These are phyloP conservation scores for Germaria angustata DNA, from an alignment of 2,888 invertebrate species.

Conservation along the genomic window DNA sequence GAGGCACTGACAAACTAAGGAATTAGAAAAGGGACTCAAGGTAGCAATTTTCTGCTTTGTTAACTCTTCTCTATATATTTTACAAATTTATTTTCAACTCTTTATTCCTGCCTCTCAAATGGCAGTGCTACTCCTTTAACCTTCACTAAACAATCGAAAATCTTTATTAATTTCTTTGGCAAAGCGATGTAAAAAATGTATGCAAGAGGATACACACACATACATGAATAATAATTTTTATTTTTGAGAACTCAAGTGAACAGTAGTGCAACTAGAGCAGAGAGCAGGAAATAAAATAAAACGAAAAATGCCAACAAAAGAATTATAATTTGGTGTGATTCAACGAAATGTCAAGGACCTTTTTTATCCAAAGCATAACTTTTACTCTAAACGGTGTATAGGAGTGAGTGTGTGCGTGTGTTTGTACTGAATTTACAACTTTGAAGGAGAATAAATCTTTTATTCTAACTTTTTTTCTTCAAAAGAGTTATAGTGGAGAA, in stretches of 20 bases:
- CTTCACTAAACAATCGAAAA: background rate
- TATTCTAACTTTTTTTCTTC: background rate
- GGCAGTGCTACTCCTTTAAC: background rate
- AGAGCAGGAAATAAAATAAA: background rate
- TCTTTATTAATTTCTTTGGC: background rate
- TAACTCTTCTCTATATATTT: too few species aligned
- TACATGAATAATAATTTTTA: background rate
- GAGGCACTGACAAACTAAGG: too few species aligned
- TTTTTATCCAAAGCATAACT: background rate
- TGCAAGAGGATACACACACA: background rate
- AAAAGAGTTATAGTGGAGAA: background rate
- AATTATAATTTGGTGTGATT: conserved; percentile 34
- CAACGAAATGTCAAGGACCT: conserved; percentile 53
- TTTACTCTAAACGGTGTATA: background rate
- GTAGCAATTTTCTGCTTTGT: too few species aligned
- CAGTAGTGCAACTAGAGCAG: conserved; percentile 31
- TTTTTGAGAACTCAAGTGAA: conserved; percentile 35
- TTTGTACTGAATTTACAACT: conserved; percentile 24
- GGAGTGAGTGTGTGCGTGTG: background rate
- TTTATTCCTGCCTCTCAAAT: background rate
- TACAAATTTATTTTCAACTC: too few species aligned
- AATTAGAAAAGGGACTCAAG: too few species aligned
- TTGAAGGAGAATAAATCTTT: conserved; percentile 46
- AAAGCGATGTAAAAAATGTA: conserved; percentile 8
- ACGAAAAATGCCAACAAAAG: background rate